Base-by-base conservation (phyloP, 2,113 vertebrate genomes). In the Capricornis sumatraensis region DNA sequence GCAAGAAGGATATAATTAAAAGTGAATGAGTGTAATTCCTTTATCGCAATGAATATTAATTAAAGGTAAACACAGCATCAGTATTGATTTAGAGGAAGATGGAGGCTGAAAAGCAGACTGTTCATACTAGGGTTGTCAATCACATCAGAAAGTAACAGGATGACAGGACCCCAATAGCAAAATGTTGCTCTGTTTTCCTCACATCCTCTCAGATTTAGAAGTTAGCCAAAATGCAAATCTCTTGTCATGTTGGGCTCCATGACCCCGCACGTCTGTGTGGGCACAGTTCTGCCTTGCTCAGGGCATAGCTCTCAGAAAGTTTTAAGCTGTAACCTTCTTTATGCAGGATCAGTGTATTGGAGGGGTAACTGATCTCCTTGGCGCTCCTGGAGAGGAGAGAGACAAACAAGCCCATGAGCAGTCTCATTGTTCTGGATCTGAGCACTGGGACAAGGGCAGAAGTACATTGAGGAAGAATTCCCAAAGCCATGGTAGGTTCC, bases 21-120 rank as follows among this genome's bases (percentile, higher is more conserved):
- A 98, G 98, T 96, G 97, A 99, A 98, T 97, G 98, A 98, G 81
- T 98, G 85, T 97, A 97, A 98, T 98, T 98, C 97, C 76, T 98
- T 98, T 97, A 98, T 96, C 23, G 0, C 93, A 97, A 98, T 98
- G 98, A 98, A 98, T 98, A 99, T 99, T 99, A 99, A 99, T 98
- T 98, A 98, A 95, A 98, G 94, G 98, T 98, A 99, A 99, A 99
- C 98, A 98, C 85, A 71, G 53, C 97, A 98, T 99, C 98, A 98
- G 97, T 99, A 98, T 98, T 98, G 94, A 98, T 98, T 98, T 98
- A 97, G 97, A 89, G n/a, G 95, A 98, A 94, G 58, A 93, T 45
- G 53, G 74, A 92, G 45, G 30, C 94, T 97, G 94, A 98, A 98
- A 98, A 92, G 91, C 97, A 98, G 85, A 95, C 85, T 92, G 97